These are phyloP conservation scores for Hydropotes inermis DNA, from an alignment of 2,113 vertebrate species.

Conservation along the genomic window DNA sequence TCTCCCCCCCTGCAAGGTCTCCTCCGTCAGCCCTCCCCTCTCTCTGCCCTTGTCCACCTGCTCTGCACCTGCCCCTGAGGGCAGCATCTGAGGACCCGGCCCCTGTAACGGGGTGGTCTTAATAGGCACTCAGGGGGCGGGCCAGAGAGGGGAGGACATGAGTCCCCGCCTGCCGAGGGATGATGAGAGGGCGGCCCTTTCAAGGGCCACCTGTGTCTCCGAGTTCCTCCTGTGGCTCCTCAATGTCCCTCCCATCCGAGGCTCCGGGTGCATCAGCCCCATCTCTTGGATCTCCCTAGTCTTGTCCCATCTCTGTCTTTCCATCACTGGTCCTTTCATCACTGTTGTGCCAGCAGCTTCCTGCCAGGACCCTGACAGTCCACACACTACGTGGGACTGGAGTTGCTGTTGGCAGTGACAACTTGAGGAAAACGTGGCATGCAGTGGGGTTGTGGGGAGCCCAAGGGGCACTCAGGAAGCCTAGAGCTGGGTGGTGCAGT, in stretches of 20 bases:
- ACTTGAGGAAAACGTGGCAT: rapidly evolving
- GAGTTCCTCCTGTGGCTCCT: not conserved
- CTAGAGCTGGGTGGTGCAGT: rapidly evolving
- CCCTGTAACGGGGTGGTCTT: no score
- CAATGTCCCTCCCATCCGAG: not conserved
- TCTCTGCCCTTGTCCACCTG: not conserved
- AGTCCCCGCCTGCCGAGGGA: not conserved
- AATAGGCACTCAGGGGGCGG: not conserved
- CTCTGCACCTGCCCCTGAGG: not conserved
- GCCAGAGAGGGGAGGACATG: not conserved
- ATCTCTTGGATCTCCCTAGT: no score
- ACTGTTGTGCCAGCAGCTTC: rapidly evolving
- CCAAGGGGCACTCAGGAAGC: rapidly evolving
- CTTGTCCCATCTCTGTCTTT: not conserved
- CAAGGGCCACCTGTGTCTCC: not conserved
- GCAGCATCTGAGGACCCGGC: not conserved
- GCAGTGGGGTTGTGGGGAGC: not conserved
- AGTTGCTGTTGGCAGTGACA: rapidly evolving
- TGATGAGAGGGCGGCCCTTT: not conserved
- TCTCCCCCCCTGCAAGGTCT: no score
- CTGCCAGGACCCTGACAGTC: rapidly evolving
- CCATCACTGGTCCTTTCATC: not conserved
- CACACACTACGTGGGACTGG: not conserved
- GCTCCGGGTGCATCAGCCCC: rapidly evolving
- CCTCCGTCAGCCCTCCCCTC: not conserved